Conservation (phyloP, 2,888 invertebrate genomes). For the Lepidocyrtinus sp. region DNA sequence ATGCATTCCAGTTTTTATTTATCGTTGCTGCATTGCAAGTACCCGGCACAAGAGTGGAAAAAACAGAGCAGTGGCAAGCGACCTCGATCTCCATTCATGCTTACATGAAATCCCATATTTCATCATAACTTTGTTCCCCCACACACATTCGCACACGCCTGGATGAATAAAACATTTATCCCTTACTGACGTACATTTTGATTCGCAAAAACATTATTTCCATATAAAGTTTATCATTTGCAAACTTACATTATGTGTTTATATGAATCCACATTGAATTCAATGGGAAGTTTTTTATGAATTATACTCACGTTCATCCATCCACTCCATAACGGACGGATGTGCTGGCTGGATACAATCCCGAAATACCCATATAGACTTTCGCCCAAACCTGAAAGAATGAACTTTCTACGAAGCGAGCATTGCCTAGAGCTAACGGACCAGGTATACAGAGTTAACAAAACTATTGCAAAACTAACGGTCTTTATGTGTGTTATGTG, state of each 20-base stretch:
- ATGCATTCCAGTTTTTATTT: conserved; percentile 16
- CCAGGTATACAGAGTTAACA: conserved; percentile 4
- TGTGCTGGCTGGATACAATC: conserved; percentile 18
- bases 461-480: conserved; percentile 2
- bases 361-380: conserved; percentile 11
- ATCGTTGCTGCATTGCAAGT: conserved; percentile 1
- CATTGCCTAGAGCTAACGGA: conserved; percentile 3
- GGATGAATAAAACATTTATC: conserved; percentile 21
- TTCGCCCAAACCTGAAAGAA: neutral
- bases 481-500: neutral
- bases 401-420: conserved; percentile 4
- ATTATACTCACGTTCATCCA: conserved; percentile 52
- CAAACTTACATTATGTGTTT: conserved; percentile 16
- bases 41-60: too few relatives aligned
- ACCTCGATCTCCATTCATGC: conserved; percentile 60
- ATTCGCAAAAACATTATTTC: conserved; percentile 6
- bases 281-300: conserved; percentile 41
- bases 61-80: conserved; percentile 33
- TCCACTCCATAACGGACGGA: neutral
- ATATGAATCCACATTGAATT: neutral
- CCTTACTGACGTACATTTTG: conserved; percentile 14
- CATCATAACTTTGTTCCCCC: conserved; percentile 39
- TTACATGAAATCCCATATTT: conserved; percentile 50
- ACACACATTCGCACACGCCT: conserved; percentile 9
- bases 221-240: conserved; percentile 12